Percentiles rank a stretch among this genome's conserved stretches.
Evolutionary conservation across 2,797 vertebrate species (phyloP).

Genomic region (Oreonectes daqikongensis): DNA sequence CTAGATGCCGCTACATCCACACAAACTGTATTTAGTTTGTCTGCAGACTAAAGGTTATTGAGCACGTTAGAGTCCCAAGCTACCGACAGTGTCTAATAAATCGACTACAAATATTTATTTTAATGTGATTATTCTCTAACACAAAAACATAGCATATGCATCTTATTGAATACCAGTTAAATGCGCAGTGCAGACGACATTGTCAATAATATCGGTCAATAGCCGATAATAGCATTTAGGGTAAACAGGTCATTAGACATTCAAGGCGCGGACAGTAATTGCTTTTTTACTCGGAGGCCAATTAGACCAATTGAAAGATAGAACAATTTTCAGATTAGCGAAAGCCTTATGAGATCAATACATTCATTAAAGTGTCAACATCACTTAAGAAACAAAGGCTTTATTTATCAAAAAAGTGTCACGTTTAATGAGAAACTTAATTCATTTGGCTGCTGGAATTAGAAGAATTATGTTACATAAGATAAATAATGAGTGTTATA

Average conservation of each 20-base stretch:
- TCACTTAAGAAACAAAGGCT: slow-evolving; percentile 15
- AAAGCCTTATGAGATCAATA: slow-evolving; percentile 20
- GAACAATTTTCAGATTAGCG: slow-evolving; percentile 33
- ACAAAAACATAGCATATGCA: not conserved
- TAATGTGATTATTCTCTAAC: not conserved
- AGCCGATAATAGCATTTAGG: slow-evolving; percentile 12
- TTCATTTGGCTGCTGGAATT: slow-evolving; percentile 40
- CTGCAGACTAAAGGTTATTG: not conserved
- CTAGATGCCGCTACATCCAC: slow-evolving; percentile 62
- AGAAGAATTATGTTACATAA: slow-evolving; percentile 34
- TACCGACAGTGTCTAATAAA: not conserved
- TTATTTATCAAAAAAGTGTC: slow-evolving; percentile 12
- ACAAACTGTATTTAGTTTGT: slow-evolving; percentile 7
- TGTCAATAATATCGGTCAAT: not conserved
- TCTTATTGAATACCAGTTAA: too few species aligned
- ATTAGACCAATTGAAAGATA: slow-evolving; percentile 14
- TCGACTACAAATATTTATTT: not conserved
- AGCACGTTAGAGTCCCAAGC: not conserved
- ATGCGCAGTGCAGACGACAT: not conserved
- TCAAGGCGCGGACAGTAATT: slow-evolving; percentile 2
- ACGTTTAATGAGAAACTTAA: slow-evolving; percentile 37
- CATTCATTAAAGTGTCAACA: slow-evolving; percentile 30
- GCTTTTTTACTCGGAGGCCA: not conserved
- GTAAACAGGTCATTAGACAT: not conserved
- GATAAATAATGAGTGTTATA: slow-evolving; percentile 4